Conservation (phyloP, 2,113 vertebrate genomes). For the Odontophorus gujanensis region DNA sequence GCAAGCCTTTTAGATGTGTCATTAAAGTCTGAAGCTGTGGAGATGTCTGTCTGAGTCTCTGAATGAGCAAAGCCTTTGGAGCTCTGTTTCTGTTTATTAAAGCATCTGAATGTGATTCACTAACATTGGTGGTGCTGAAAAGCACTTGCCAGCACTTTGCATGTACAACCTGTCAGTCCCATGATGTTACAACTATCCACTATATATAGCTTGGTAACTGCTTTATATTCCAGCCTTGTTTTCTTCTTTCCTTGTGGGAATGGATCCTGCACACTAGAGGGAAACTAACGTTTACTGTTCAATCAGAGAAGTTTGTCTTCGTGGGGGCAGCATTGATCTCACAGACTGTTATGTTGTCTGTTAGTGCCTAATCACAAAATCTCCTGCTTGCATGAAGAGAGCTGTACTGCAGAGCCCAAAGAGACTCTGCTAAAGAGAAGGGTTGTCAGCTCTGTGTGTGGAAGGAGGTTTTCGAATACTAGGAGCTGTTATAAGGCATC, state of each 20-base stretch:
- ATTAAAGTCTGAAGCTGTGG: neutral
- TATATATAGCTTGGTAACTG: too few species aligned
- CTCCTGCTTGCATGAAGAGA: neutral
- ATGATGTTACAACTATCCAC: neutral
- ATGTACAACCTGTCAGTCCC: neutral
- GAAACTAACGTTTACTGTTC: slow-evolving; percentile 5
- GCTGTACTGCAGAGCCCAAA: neutral
- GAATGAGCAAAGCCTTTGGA: neutral
- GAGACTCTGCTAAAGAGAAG: neutral
- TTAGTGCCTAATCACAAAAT: slow-evolving; percentile 32
- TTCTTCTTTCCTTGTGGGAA: neutral
- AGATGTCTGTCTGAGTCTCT: neutral
- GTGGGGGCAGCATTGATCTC: slow-evolving; percentile 31
- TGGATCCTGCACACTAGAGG: neutral
- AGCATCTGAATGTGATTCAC: neutral
- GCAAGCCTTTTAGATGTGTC: neutral
- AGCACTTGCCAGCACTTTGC: neutral
- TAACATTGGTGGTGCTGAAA: neutral
- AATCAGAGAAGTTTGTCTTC: slow-evolving; percentile 58
- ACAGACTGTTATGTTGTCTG: slow-evolving; percentile 30
- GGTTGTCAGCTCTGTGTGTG: neutral
- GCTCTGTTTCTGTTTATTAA: neutral
- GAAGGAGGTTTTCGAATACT: neutral
- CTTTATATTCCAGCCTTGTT: neutral
- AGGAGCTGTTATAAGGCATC: neutral